A percentile compares a stretch with the other conserved stretches of the same genome.
phyloP scores from a whole-genome alignment of 2,113 vertebrate species.

The Toxotes jaculatrix region DNA sequence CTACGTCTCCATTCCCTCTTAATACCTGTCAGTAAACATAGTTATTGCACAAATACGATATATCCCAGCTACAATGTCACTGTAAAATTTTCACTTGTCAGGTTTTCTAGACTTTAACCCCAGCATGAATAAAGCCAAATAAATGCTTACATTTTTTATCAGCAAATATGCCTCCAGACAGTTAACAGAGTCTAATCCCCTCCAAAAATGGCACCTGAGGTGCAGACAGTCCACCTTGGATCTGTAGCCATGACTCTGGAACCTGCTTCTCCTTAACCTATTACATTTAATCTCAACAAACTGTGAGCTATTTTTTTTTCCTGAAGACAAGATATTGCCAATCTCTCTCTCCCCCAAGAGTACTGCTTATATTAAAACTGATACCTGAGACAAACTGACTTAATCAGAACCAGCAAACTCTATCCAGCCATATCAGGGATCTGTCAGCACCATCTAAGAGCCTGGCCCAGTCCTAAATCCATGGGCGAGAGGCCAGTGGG shows the following conservation, averaged over 20 bases:
- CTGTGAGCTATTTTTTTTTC: constrained; percentile 62
- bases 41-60: background rate
- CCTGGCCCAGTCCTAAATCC: constrained; percentile 17
- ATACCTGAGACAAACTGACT: constrained; percentile 64
- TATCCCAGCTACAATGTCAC: background rate
- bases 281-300: constrained; percentile 77
- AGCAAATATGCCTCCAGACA: constrained; percentile 32
- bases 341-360: constrained; percentile 62
- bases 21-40: background rate
- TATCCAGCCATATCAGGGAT: constrained; percentile 45
- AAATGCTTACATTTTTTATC: constrained; percentile 33
- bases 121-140: constrained; percentile 10
- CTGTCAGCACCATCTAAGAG: constrained; percentile 51
- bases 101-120: constrained; percentile 3
- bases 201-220: constrained; percentile 50
- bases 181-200: constrained; percentile 57
- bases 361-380: constrained; percentile 68
- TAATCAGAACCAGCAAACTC: constrained; percentile 64
- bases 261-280: constrained; percentile 47
- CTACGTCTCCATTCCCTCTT: background rate
- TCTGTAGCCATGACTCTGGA: constrained; percentile 54
- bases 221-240: constrained; percentile 50
- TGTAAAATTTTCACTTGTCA: constrained; percentile 3
- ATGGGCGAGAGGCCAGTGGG: constrained; percentile 21
- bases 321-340: constrained; percentile 74